Evolutionary conservation across 1,140 invertebrate species (phyloP).

Genomic region (Mamestra configurata): DNA sequence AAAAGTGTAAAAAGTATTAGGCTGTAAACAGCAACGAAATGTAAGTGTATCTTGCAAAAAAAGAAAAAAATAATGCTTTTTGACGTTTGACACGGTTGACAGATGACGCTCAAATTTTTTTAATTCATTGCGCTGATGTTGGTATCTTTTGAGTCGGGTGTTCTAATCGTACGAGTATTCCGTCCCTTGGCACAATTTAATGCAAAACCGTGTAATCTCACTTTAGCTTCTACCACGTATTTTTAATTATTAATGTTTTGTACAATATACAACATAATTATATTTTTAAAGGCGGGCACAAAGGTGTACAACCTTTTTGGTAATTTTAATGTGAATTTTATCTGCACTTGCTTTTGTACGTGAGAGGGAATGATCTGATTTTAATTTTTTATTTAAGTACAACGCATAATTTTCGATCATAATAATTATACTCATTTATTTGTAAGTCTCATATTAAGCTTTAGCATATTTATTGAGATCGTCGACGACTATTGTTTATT

Average conservation of each 20-base stretch:
- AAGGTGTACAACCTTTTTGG: constrained; percentile 47
- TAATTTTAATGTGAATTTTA: constrained; percentile 47
- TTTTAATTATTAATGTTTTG: constrained; percentile 62
- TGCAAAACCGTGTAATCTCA: constrained; percentile 68
- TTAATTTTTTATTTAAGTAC: constrained; percentile 59
- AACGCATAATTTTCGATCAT: constrained; percentile 80
- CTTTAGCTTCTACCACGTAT: constrained; percentile 62
- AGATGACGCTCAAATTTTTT: constrained; percentile 45
- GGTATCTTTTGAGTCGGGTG: constrained; percentile 37
- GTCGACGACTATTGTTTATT: constrained; percentile 64
- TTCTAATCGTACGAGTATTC: constrained; percentile 67
- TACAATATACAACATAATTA: constrained; percentile 58
- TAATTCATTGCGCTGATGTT: constrained; percentile 33
- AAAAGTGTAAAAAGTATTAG: constrained; percentile 66
- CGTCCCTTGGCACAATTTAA: constrained; percentile 77
- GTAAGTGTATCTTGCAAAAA: constrained; percentile 51
- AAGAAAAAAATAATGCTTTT: constrained; percentile 39
- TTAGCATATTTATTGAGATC: constrained; percentile 81
- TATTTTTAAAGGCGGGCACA: constrained; percentile 58
- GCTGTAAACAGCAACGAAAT: constrained; percentile 84
- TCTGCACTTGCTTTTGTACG: constrained; percentile 47
- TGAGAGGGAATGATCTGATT: constrained; percentile 60
- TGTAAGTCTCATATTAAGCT: constrained; percentile 74
- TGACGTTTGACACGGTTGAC: constrained; percentile 46
- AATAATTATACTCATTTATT: constrained; percentile 85